Evolutionary conservation across 2,888 invertebrate species (phyloP).

Genomic region (Nephrotoma appendiculata): DNA sequence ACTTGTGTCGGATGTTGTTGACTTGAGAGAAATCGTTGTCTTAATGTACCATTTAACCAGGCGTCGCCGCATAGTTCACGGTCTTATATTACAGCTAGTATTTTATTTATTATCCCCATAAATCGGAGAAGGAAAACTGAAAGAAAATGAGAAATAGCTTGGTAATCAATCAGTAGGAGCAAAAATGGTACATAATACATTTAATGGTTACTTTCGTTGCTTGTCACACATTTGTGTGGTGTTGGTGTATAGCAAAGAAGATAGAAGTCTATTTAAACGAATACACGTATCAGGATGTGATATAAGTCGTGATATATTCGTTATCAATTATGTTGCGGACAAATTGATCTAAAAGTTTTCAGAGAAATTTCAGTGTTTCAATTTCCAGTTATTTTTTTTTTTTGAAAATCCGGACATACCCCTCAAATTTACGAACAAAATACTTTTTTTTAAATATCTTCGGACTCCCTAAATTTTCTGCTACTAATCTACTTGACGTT

Average conservation of each 20-base stretch:
- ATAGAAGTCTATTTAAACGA: background rate
- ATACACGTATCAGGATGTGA: background rate
- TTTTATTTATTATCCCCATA: background rate
- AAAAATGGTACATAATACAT: background rate
- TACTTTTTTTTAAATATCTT: no score
- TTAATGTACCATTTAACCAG: background rate
- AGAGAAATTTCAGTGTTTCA: no score
- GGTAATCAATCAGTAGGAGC: background rate
- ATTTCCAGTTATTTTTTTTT: no score
- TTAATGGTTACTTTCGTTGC: background rate
- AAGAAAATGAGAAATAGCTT: background rate
- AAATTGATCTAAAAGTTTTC: no score
- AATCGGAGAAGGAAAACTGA: background rate
- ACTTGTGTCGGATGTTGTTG: background rate
- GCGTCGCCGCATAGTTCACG: background rate
- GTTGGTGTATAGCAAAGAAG: background rate
- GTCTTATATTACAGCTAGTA: background rate
- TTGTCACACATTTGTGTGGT: background rate
- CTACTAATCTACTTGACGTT: no score
- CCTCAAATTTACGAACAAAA: no score
- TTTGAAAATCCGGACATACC: no score
- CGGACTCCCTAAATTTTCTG: no score
- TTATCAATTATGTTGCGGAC: no score
- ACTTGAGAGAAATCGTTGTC: background rate
- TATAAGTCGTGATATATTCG: background rate